Evolutionary conservation across 1,140 invertebrate species (phyloP), one percentile per base, ranked within the genome.

Genomic region (Penaeus vannamei): DNA sequence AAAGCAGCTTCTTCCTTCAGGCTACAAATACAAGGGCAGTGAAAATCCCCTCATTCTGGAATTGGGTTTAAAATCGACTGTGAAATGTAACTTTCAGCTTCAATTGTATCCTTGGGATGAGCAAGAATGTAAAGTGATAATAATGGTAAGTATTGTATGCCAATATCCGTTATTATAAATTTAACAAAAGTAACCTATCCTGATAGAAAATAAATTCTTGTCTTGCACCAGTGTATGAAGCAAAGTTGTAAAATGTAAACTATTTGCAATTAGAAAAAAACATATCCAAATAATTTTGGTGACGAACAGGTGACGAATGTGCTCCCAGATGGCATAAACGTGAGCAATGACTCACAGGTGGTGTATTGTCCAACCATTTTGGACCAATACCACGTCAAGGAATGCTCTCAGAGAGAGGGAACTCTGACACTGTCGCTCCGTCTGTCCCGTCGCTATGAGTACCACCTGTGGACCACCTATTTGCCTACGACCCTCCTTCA

Each of bases 91-190:
- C 2, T 87, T 80, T 62, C 42, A 53, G 36, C 85, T 87, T 12
- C 69, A 53, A 0, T 87, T 77, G 77, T 87, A 87, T 29, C 85
- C 85, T 12, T 87, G 77, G 77, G 85, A 87, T 32, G 85, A 87
- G 23, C 85, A 81, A 20, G 32, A 46, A 20, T 87, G 85, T 29
- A 29, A 22, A 22, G 22, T 87, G 12, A 46, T 17, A 20, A 29
- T 87, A 46, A 81, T 23, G 85, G 85, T 86, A 26, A 22, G 84
- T 32, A 17, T n/a, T 26, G 4, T 23, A 66, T 26, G 5, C 17
- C 2, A 12, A 32, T 83, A 59, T 59, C 81, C 0, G 53, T 80
- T 26, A 4, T 46, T 61, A 1, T 8, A 26, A 8, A 29, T 61
- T 19, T 32, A 53, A 7, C 7, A 10, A 80, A 29, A 2, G 4